Evolutionary conservation across 2,113 vertebrate genomes (phyloP).

Genomic region (Hiodon alosoides): DNA sequence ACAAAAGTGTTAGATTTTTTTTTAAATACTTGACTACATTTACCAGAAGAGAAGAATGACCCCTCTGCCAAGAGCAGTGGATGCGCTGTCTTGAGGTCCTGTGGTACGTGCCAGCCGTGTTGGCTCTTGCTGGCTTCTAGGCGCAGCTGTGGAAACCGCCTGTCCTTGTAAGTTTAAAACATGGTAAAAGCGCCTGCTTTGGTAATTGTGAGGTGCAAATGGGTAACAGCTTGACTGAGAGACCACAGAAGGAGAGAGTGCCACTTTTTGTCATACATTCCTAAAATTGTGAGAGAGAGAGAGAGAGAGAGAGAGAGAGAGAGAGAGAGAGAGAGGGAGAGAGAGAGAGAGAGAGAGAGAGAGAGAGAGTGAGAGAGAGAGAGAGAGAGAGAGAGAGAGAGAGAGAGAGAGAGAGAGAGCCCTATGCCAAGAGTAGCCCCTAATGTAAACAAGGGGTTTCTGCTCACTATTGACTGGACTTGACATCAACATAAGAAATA

Average conservation of each 20-base stretch:
- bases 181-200: conserved; percentile 39
- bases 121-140: conserved; percentile 75
- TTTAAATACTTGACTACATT: conserved; percentile 99
- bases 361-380: too few relatives aligned
- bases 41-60: conserved; percentile 97
- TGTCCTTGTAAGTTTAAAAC: conserved; percentile 50
- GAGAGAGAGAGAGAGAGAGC: too few relatives aligned
- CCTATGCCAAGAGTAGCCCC: too few relatives aligned
- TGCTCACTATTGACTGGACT: too few relatives aligned
- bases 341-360: too few relatives aligned
- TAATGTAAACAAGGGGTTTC: too few relatives aligned
- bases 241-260: neutral
- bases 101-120: conserved; percentile 90
- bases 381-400: too few relatives aligned
- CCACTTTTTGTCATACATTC: too few relatives aligned
- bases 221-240: conserved; percentile 23
- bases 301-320: neutral
- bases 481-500: too few relatives aligned
- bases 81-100: conserved; percentile 97
- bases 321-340: neutral
- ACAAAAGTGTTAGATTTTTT: conserved; percentile 83
- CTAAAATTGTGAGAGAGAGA: too few relatives aligned
- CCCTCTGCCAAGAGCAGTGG: conserved; percentile 94
- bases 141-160: conserved; percentile 58
- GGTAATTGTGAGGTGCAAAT: conserved; percentile 31